Evolutionary conservation across 2,888 invertebrate genomes (phyloP), one percentile per base, ranked within the genome.

Genomic region (Pandemis corylana): DNA sequence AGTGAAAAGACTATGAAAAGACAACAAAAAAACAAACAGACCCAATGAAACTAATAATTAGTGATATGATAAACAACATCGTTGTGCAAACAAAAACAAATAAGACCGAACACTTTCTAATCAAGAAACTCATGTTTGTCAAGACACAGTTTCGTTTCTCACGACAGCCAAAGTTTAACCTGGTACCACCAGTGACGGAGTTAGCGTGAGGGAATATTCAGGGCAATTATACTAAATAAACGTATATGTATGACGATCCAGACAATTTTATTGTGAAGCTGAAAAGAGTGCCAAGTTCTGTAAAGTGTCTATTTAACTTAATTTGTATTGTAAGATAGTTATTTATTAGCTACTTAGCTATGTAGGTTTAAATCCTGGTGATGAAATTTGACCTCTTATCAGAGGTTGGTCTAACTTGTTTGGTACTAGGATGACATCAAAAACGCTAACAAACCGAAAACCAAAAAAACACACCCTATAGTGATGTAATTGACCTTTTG

Each of bases 171-270:
- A 28, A 36, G 7, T 13, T 61, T 42, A 42, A 59, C 46, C 46
- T 74, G 74, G 74, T 65, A 74, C 69, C 12, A 51, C 69, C 74
- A 70, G 74, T 66, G 44, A 2, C 74, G 61, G 6, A 44, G n/a
- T 4, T 74, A 69, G 74, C 74, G 69, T 74, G 74, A 70, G 46
- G 64, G 15, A 42, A n/a, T 56, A 61, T 70, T 69, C 69, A 65
- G 61, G 74, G 69, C 69, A 74, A 70, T 69, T 69, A 74, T 69
- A 59, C 42, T 59, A 46, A 28, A 69, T 44, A 56, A 59, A 59
- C 10, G 28, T 59, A 59, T 59, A 59, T 28, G 28, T 28, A 28
- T 12, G 12, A 20, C 12, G 20, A 5, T 28, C 28, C 4, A 3
- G 10, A 59, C 13, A 4, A 49, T 10, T 12, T 13, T 49, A 20